Percentiles rank a stretch among this genome's conserved stretches.
These are phyloP conservation scores for Menura novaehollandiae DNA, from an alignment of 2,113 vertebrate species.

Conservation along the genomic window DNA sequence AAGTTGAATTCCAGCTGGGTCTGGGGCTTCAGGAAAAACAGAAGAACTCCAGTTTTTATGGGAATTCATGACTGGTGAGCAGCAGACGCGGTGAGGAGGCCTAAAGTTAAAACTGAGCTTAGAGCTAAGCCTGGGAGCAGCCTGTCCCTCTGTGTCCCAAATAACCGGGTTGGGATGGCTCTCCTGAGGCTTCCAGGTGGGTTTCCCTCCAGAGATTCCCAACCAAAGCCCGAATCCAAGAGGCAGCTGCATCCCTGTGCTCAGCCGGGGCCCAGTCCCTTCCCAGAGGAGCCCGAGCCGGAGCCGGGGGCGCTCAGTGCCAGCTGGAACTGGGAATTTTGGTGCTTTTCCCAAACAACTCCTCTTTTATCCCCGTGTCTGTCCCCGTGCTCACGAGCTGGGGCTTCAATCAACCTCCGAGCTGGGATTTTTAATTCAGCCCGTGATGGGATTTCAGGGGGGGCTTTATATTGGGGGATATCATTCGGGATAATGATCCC, in stretches of 20 bases:
- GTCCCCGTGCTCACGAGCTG: background rate
- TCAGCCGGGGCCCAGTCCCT: accelerated
- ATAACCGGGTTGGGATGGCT: accelerated
- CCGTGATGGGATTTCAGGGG: background rate
- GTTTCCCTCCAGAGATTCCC: background rate
- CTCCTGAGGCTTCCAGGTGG: background rate
- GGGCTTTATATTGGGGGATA: background rate
- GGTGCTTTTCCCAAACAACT: background rate
- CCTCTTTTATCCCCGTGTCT: background rate
- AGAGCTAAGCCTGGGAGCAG: too few species aligned
- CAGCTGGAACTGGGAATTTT: background rate
- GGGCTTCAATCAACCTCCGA: background rate
- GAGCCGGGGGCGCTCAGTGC: too few species aligned
- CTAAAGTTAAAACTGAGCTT: background rate
- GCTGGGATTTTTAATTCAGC: background rate
- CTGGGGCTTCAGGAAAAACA: background rate
- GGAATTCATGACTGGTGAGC: background rate
- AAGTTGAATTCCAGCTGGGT: background rate
- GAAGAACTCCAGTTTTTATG: background rate
- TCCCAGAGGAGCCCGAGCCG: accelerated
- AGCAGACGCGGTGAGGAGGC: background rate
- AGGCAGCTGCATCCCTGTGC: background rate
- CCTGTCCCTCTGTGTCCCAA: background rate
- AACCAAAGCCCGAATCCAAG: background rate
- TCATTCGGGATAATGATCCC: background rate